These are phyloP conservation scores for Zootermopsis nevadensis DNA, from an alignment of 2,888 invertebrate species.

Conservation along the genomic window DNA sequence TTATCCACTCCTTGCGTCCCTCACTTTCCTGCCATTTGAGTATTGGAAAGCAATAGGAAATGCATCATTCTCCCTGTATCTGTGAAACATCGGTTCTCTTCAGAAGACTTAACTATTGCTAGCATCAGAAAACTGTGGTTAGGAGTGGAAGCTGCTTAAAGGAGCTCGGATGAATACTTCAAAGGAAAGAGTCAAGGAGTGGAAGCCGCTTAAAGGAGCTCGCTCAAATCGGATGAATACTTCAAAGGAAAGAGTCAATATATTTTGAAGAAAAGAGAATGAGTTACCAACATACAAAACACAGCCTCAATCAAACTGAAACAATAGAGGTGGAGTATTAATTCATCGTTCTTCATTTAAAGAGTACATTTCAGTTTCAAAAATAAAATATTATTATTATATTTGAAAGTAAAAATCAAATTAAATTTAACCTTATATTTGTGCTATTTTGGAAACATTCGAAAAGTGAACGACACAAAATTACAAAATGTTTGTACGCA, in stretches of 20 bases:
- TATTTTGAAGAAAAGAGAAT: not conserved
- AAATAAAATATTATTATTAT: too few species aligned
- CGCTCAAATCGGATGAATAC: constrained; percentile 26
- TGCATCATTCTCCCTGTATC: constrained; percentile 45
- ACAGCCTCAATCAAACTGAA: too few species aligned
- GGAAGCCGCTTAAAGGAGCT: not conserved
- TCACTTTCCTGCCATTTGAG: constrained; percentile 40
- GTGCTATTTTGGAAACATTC: too few species aligned
- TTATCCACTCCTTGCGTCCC: constrained; percentile 20
- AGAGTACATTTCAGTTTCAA: too few species aligned
- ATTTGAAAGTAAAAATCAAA: too few species aligned
- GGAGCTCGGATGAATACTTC: constrained; percentile 24
- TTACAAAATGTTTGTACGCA: too few species aligned
- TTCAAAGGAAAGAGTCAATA: constrained; percentile 7
- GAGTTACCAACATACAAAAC: too few species aligned
- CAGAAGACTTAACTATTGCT: constrained; percentile 27
- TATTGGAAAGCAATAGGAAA: constrained; percentile 50
- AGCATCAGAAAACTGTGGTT: constrained; percentile 2
- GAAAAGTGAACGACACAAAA: too few species aligned
- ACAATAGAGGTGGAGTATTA: too few species aligned
- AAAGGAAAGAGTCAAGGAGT: too few species aligned
- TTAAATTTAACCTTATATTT: too few species aligned
- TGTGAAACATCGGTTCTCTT: constrained; percentile 41
- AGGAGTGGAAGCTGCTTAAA: not conserved
- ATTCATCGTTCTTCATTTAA: too few species aligned